Base-by-base conservation (phyloP, 64 coral and sea anemone genomes). In the Pocillopora damicornis region DNA sequence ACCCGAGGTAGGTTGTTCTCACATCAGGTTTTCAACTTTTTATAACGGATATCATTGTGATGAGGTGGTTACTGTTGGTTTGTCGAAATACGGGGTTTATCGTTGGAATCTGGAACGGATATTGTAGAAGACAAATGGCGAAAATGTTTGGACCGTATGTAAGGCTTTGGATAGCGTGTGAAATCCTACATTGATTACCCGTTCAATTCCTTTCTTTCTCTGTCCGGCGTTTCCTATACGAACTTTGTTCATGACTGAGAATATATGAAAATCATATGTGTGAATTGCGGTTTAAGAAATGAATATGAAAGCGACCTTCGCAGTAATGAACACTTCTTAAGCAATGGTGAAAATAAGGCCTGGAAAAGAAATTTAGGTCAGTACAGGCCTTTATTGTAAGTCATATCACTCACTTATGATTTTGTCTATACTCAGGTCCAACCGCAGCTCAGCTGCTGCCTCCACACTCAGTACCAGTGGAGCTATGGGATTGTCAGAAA, bases 401-500 rank as follows among this genome's bases (percentile, higher is more conserved):
- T 14, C 16, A 9, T 45, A 1, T 37, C 25, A 8, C 11, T 84
- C 18, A 84, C 35, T 86, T 16, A 45, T 25, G 45, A 36, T 42
- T 15, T 22, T 42, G 62, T 86, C 36, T 79, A 23, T 22, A 56
- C 68, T 42, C 51, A 98, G 96, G 65, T 93, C 93, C 34, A 98
- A 88, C 35, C 79, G 84, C 63, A 89, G 90, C 57, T 95, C 93
- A 34, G 66, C 88, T n/a, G 96, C 89, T 17, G 96, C 96, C 25
- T 98, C 93, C 13, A 90, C 93, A 76, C 84, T 98, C 4, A 94
- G 90, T 73, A 94, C 88, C 9, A 98, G 96, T 85, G 96, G 96
- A 30, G 96, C 96, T 37, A 77, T 98, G 87, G 96, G 96, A 26
- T 90, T 98, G 75, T 98, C 96, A n/a, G 96, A 98, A 18, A 95